A percentile compares a stretch with the other conserved stretches of the same genome.
phyloP scores from a whole-genome alignment of 2,113 vertebrate genomes.

The Nesoenas mayeri region DNA sequence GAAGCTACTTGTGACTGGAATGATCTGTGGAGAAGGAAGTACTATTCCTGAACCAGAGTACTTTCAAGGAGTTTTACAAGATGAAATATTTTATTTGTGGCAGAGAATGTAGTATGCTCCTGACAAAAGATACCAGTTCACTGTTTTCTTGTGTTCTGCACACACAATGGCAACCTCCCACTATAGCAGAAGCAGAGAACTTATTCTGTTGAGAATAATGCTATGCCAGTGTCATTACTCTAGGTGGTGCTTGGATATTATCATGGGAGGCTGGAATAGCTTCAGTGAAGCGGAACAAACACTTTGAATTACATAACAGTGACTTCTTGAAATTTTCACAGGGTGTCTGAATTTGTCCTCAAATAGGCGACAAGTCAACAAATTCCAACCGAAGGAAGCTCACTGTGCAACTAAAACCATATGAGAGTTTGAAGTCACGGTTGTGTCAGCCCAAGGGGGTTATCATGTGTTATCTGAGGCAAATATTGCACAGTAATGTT shows the following conservation, averaged over 20 bases:
- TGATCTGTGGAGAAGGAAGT: background rate
- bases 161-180: background rate
- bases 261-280: background rate
- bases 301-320: background rate
- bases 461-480: background rate
- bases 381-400: background rate
- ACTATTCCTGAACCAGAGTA: background rate
- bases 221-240: background rate
- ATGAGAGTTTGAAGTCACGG: background rate
- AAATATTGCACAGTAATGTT: background rate
- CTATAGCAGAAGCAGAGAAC: background rate
- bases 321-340: background rate
- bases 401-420: background rate
- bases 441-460: background rate
- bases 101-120: background rate
- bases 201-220: background rate
- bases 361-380: background rate
- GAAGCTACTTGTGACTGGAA: background rate
- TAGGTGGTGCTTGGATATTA: slow-evolving; percentile 7
- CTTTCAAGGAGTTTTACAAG: background rate
- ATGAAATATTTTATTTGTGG: background rate
- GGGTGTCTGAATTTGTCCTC: background rate
- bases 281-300: background rate
- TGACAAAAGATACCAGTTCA: background rate
- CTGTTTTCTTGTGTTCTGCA: background rate